Evolutionary conservation across 92 coral and sea anemone species (phyloP).

Genomic region (Anthopleura xanthogrammica): DNA sequence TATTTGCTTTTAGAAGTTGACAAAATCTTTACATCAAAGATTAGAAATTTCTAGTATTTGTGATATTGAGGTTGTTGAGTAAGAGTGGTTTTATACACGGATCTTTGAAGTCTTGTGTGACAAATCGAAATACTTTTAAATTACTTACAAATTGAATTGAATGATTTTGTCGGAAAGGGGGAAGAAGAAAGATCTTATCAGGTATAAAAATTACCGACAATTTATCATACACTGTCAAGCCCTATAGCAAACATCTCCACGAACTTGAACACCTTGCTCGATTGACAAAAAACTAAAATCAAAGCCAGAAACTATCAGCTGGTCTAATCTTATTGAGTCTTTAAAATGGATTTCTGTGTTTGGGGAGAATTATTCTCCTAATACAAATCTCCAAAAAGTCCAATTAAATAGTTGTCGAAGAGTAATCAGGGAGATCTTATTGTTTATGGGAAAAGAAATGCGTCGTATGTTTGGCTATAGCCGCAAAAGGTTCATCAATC

Average conservation of each 20-base stretch:
- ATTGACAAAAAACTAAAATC: background rate
- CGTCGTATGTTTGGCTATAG: constrained; percentile 19
- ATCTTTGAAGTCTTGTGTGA: constrained; percentile 4
- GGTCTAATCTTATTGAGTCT: background rate
- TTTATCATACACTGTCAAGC: constrained; percentile 21
- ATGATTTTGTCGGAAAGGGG: constrained; percentile 38
- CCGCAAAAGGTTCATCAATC: constrained; percentile 43
- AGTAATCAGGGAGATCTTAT: constrained; percentile 24
- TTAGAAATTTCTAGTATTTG: constrained; percentile 14
- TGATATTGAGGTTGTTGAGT: constrained; percentile 23
- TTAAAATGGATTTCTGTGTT: constrained; percentile 3
- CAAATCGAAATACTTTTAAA: constrained; percentile 26
- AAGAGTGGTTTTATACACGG: constrained; percentile 22
- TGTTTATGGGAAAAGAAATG: background rate
- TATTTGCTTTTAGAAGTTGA: constrained; percentile 14
- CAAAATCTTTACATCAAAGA: background rate
- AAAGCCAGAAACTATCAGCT: constrained; percentile 2
- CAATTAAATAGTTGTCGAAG: background rate
- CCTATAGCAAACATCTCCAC: background rate
- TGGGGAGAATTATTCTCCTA: background rate
- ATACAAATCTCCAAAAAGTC: background rate
- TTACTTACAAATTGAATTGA: constrained; percentile 37
- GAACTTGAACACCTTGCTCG: constrained; percentile 11
- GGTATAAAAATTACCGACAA: constrained; percentile 23
- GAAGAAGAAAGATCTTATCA: constrained; percentile 28